Base-by-base conservation (phyloP, 2,113 vertebrate genomes). In the Synchiropus splendidus region DNA sequence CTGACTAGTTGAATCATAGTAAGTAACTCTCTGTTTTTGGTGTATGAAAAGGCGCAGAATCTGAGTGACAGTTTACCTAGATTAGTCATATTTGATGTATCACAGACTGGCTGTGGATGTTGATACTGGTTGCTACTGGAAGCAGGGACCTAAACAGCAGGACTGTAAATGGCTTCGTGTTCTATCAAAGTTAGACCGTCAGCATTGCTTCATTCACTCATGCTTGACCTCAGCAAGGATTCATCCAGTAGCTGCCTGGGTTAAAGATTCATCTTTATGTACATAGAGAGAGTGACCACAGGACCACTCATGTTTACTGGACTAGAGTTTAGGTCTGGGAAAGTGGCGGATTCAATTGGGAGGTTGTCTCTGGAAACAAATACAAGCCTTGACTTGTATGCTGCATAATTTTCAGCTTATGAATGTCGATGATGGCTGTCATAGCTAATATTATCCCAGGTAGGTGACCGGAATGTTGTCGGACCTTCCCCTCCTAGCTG, bases 211-310 rank as follows among this genome's bases (percentile, higher is more conserved):
- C 8, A 27, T 4, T 53, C 37, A 43, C 45, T 14, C 39, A 38
- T 48, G 27, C 53, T 45, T 16, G 38, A 6, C 30, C 17, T 6
- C 27, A 39, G 35, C 48, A 36, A 42, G 32, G 31, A 6, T 39
- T 3, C 31, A 44, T 48, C 41, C 65, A 61, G 70, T 50, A 54
- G 55, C 45, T 9, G 43, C 2, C 34, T 61, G 30, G 33, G 74
- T 80, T 82, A 80, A 80, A 67, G 17, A 77, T 80, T 75, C 9
- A 73, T 56, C 61, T 1, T 15, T 60, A 11, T 70, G 77, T 45
- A 77, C 64, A 73, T 39, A 77, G 6, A 72, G 34, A 16, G 12
- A 31, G 6, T 2, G 36, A 51, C 39, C 48, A 50, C 48, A 71
- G 34, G 17, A 45, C 21, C 41, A 14, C 15, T 3, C 38, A 1